phyloP scores from a whole-genome alignment of 2,888 invertebrate genomes.

The Amiota minor region DNA sequence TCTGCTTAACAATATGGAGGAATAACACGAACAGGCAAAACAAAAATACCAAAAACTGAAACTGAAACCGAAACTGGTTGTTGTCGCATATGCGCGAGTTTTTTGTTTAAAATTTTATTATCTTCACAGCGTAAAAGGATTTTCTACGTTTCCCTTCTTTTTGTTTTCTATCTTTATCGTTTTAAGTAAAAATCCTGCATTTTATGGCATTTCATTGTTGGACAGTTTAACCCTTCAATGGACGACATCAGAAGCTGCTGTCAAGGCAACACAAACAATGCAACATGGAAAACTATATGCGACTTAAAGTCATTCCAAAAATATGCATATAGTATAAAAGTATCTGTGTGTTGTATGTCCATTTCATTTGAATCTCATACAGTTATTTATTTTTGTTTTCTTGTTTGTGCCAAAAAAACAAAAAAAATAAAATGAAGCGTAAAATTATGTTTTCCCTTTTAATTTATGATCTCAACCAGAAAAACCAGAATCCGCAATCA shows the following conservation, averaged over 20 bases:
- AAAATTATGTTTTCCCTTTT: conserved; percentile 49
- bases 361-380: neutral
- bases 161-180: conserved; percentile 30
- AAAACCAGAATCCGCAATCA: conserved; percentile 53
- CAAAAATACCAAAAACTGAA: conserved; percentile 18
- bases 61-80: conserved; percentile 19
- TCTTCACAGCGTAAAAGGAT: conserved; percentile 49
- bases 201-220: conserved; percentile 58
- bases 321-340: conserved; percentile 10
- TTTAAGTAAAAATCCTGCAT: conserved; percentile 56
- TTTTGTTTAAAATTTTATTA: conserved; percentile 63
- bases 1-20: conserved; percentile 42
- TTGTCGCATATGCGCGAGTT: conserved; percentile 46
- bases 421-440: conserved; percentile 41
- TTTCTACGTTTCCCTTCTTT: conserved; percentile 44
- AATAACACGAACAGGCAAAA: neutral
- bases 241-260: conserved; percentile 39
- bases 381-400: neutral
- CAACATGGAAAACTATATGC: neutral
- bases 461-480: conserved; percentile 53
- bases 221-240: conserved; percentile 63
- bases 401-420: conserved; percentile 26
- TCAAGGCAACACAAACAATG: neutral
- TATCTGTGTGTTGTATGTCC: conserved; percentile 44
- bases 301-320: neutral